phyloP scores from a whole-genome alignment of 2,113 vertebrate species.

The Melierax canorus region DNA sequence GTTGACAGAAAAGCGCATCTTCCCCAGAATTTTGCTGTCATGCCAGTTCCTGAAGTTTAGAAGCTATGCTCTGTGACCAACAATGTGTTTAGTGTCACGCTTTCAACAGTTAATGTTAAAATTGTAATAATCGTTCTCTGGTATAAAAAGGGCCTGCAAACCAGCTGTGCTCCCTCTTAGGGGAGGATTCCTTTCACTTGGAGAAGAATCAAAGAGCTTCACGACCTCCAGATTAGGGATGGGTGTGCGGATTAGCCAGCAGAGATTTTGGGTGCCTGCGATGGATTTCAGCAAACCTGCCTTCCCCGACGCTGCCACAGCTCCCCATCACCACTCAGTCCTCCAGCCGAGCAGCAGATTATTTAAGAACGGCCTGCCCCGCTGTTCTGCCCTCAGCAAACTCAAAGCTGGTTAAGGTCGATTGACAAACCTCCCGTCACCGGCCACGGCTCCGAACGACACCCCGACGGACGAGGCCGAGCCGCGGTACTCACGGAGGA shows the following conservation, averaged over 20 bases:
- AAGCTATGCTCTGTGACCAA: background rate
- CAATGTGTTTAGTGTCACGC: background rate
- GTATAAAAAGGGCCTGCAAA: background rate
- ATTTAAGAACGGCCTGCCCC: background rate
- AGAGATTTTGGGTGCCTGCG: background rate
- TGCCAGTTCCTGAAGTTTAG: too few species aligned
- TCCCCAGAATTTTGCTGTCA: background rate
- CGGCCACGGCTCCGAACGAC: accelerated
- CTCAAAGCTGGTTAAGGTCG: accelerated
- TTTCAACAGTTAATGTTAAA: background rate
- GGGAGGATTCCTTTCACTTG: background rate
- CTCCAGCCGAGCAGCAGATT: too few species aligned
- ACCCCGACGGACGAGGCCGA: accelerated
- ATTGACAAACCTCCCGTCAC: accelerated
- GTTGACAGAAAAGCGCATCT: background rate
- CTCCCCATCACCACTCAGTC: accelerated
- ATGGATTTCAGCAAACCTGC: background rate
- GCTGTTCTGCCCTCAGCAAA: background rate
- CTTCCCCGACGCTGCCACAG: accelerated
- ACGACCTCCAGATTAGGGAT: background rate
- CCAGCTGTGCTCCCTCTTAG: too few species aligned
- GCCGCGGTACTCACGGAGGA: background rate
- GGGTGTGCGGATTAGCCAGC: background rate
- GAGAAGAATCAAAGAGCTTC: background rate
- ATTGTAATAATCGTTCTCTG: background rate